Base-by-base conservation (phyloP, 2,797 vertebrate species). In the Sebastolobus altivelis region DNA sequence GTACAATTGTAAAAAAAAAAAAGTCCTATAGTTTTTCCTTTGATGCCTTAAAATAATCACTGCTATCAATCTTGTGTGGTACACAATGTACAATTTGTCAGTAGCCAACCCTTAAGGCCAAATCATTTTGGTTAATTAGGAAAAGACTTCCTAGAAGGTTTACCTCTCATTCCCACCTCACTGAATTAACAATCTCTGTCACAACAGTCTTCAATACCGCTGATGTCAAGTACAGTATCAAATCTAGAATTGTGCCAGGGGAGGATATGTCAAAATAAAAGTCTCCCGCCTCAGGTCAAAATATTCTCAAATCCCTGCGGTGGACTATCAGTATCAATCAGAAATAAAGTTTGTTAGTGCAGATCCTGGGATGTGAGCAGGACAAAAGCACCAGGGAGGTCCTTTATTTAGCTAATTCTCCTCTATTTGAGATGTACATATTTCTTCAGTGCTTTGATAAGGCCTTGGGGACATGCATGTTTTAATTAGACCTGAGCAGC, bases 181-280 rank as follows among this genome's bases (percentile, higher is more conserved):
- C 93, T 93, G 89, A 88, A 93, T 93, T 81, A 85, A 88, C 85
- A 87, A 67, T 77, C 82, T 69, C 75, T 77, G 79, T 90, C 88
- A 86, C 88, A 84, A 81, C 83, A 88, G 88, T 77, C 78, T 88
- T 94, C 87, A 86, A 65, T 89, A 66, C 68, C 52, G 81, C 80
- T 71, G 54, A 85, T 93, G 92, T 93, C 92, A 92, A 89, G 84
- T 58, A 60, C 22, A 27, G 84, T 63, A 88, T 89, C 87, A 89
- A 91, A 90, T 93, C 87, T 81, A 79, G 75, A 83, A 90, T 68
- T 68, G 88, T 82, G 87, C 79, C 91, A 40, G 59, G 93, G 93
- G 93, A 95, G 85, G 87, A 93, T 80, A 90, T 94, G 94, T 95
- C 94, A 94, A 89, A 94, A 94, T 92, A 85, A 94, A 92, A 92